A percentile compares a stretch with the other conserved stretches of the same genome.
Conservation (phyloP, 2,113 vertebrate species). For the Gyps fulvus region DNA sequence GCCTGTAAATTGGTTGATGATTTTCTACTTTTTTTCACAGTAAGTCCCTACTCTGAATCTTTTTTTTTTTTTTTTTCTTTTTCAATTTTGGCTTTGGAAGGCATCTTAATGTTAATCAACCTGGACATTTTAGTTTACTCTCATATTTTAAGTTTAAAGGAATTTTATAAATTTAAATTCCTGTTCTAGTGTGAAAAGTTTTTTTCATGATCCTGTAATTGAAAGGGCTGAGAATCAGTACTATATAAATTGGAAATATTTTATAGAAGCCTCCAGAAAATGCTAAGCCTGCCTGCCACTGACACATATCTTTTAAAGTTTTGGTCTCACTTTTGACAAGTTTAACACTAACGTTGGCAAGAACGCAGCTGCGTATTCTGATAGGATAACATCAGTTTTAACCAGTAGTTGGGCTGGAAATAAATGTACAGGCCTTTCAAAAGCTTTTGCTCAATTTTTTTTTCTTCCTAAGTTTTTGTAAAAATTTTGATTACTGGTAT, state of each 20-base stretch:
- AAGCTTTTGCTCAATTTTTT: background rate
- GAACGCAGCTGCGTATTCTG: background rate
- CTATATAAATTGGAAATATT: background rate
- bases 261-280: background rate
- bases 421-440: background rate
- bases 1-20: conserved; percentile 2
- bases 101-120: background rate
- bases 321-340: background rate
- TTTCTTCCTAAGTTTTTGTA: background rate
- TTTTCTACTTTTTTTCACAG: background rate
- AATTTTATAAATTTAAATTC: background rate
- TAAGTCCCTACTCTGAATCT: background rate
- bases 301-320: background rate
- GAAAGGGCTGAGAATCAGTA: background rate
- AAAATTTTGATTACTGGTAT: background rate
- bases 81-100: background rate
- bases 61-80: background rate
- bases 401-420: background rate
- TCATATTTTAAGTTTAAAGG: background rate
- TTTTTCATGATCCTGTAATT: background rate
- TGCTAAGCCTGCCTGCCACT: background rate
- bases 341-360: background rate
- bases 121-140: background rate
- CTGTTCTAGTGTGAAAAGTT: background rate
- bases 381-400: background rate